Conservation (phyloP, 1,140 invertebrate species). For the Wasmannia auropunctata region DNA sequence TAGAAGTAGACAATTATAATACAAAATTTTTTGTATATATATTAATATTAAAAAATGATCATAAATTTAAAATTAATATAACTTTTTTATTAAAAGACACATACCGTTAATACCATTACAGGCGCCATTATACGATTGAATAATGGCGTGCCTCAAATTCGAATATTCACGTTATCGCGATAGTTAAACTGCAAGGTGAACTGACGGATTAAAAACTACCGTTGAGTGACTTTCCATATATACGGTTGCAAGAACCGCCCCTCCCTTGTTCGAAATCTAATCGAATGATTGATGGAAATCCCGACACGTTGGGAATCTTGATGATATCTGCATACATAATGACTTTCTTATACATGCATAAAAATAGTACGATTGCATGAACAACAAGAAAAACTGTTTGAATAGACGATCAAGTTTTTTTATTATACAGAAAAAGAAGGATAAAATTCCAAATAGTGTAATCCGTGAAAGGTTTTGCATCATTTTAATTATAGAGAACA, state of each 20-base stretch:
- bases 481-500: constrained; percentile 19
- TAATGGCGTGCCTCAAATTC: neutral
- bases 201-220: neutral
- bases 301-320: neutral
- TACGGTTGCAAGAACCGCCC: neutral
- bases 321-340: neutral
- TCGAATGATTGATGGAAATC: neutral
- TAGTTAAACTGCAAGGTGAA: neutral
- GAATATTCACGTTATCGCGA: neutral
- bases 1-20: neutral
- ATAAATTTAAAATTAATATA: neutral
- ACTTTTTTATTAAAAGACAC: neutral
- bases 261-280: neutral
- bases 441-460: neutral
- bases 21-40: neutral
- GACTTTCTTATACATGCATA: neutral
- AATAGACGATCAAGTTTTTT: neutral
- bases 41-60: neutral
- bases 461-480: constrained; percentile 53
- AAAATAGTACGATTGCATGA: neutral
- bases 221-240: neutral
- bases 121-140: neutral
- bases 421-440: neutral
- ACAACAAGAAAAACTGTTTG: neutral
- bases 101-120: neutral